Conservation (phyloP, 2,113 vertebrate species). For the Menura novaehollandiae region DNA sequence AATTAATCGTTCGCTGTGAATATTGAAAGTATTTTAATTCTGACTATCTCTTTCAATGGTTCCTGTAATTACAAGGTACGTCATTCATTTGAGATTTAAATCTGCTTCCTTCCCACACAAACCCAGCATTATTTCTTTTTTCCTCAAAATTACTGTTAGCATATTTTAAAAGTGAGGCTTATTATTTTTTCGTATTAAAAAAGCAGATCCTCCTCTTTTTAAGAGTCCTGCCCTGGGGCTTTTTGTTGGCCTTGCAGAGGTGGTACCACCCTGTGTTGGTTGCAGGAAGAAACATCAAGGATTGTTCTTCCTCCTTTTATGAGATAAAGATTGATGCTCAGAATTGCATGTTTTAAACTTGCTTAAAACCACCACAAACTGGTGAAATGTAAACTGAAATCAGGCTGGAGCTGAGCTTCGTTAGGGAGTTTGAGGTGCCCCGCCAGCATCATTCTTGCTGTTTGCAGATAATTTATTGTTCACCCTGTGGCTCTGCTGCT, state of each 20-base stretch:
- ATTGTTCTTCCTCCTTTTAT: not conserved
- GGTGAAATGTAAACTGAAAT: not conserved
- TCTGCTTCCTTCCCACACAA: constrained; percentile 56
- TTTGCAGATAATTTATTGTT: not conserved
- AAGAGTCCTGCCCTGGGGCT: not conserved
- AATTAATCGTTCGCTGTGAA: not conserved
- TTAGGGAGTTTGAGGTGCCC: not conserved
- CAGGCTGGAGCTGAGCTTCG: not conserved
- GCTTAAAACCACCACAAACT: not conserved
- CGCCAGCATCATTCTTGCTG: not conserved
- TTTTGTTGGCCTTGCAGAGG: not conserved
- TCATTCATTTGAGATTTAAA: constrained; percentile 52
- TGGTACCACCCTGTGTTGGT: not conserved
- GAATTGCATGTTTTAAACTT: not conserved
- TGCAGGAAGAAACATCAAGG: not conserved
- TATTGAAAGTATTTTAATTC: constrained; percentile 40
- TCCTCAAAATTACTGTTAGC: not conserved
- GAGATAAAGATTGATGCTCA: not conserved
- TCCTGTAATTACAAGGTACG: constrained; percentile 43
- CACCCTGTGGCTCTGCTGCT: not conserved
- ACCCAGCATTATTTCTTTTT: constrained; percentile 25
- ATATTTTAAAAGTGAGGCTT: not conserved
- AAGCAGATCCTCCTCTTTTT: not conserved
- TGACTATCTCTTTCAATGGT: constrained; percentile 42
- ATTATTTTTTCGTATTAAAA: not conserved